Evolutionary conservation across 2,888 invertebrate genomes (phyloP), one percentile per base, ranked within the genome.

Genomic region (Alviniconcha strummeri): DNA sequence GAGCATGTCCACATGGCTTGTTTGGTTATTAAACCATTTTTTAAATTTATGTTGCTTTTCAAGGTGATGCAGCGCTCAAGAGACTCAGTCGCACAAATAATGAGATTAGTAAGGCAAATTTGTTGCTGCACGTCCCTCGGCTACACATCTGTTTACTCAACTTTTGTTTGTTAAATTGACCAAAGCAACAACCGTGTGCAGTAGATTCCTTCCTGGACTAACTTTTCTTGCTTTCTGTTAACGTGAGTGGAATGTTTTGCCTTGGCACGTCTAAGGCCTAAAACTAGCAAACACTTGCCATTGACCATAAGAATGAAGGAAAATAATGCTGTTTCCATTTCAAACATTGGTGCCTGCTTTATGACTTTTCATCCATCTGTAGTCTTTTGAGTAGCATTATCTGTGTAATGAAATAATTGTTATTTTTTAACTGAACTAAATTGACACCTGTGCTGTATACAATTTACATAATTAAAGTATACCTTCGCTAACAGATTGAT

Each of bases 61-160:
- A 82, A 82, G 82, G 82, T 82, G 82, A 67, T 76, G 76, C 76
- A 54, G 82, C 76, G 57, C n/a, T 76, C 76, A 82, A 82, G 82
- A 82, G 82, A 82, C 64, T 82, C 76, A 15, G 82, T 76, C 55
- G 82, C 82, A 82, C 82, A 82, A 82, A 82, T 82, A 82, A 72
- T 76, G 76, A 82, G 57, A 75, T 82, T 82, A 82, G 82, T 82
- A 82, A 82, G 82, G 64, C 64, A 75, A 67, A 57, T 82, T 76
- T 76, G 76, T 67, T 76, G 82, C 76, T 76, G 82, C 82, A 82
- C 76, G 82, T 60, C 55, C 77, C 69, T 75, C 82, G n/a, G 76
- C 76, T 82, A 60, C 76, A 64, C 57, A 55, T 60, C 76, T 82
- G 64, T 36, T 82, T 19, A 60, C 57, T 82, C 36, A 60, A 75